phyloP scores from a whole-genome alignment of 2,888 invertebrate species.

The Alcis repandata region DNA sequence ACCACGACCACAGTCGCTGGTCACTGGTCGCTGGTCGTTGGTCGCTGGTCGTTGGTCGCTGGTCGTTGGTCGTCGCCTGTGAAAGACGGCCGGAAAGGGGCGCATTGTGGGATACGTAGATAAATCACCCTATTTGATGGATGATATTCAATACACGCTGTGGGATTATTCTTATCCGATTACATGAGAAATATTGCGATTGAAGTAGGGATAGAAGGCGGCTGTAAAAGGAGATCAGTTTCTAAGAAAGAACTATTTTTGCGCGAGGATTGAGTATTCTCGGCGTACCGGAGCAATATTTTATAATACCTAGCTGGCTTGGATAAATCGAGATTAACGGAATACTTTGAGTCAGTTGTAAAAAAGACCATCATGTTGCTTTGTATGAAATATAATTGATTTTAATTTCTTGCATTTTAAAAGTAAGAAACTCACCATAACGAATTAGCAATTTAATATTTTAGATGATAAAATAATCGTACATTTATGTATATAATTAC shows the following conservation, averaged over 20 bases:
- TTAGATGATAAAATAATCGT: too few species aligned
- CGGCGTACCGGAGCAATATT: slow-evolving; percentile 10
- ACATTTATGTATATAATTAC: too few species aligned
- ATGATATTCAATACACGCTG: slow-evolving; percentile 40
- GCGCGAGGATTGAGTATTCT: slow-evolving; percentile 2
- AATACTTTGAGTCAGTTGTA: background rate
- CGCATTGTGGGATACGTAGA: slow-evolving; percentile 31
- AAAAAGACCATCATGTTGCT: background rate
- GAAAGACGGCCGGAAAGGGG: slow-evolving; percentile 9
- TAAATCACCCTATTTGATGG: slow-evolving; percentile 42
- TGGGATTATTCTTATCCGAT: slow-evolving; percentile 36
- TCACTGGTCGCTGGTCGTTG: background rate
- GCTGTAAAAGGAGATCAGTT: slow-evolving; percentile 16
- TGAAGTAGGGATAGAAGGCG: slow-evolving; percentile 18
- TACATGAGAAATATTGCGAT: slow-evolving; percentile 33
- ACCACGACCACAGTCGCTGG: too few species aligned
- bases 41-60: background rate
- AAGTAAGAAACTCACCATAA: too few species aligned
- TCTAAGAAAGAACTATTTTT: slow-evolving; percentile 14
- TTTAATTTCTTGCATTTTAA: too few species aligned
- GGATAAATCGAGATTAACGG: slow-evolving; percentile 8
- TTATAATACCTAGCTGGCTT: slow-evolving; percentile 9
- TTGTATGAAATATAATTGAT: background rate
- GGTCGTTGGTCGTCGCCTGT: background rate
- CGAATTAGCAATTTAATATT: too few species aligned